Conservation (phyloP, 1,140 invertebrate species). For the Littorina saxatilis region DNA sequence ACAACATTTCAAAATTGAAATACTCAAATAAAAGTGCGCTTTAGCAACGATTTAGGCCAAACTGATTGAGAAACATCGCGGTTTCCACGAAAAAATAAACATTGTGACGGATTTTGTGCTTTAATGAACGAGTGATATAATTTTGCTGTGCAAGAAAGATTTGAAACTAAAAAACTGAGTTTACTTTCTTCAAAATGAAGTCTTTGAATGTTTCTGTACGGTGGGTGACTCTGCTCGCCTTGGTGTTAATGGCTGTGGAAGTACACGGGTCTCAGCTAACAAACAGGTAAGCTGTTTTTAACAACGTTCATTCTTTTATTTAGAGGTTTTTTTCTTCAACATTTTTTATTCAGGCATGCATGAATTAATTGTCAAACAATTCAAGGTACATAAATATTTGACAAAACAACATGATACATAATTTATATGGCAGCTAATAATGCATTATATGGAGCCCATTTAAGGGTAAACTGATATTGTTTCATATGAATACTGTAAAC, state of each 20-base stretch:
- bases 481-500: too few relatives aligned
- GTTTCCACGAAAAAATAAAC: too few relatives aligned
- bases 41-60: not conserved
- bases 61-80: not conserved
- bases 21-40: not conserved
- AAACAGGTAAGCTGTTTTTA: not conserved
- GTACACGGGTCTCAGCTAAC: conserved; percentile 11
- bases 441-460: not conserved
- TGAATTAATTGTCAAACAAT: too few relatives aligned
- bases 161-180: not conserved
- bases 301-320: not conserved
- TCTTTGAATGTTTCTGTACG: too few relatives aligned
- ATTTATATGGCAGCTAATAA: not conserved
- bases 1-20: too few relatives aligned
- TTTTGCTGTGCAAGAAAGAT: not conserved
- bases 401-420: too few relatives aligned
- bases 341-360: not conserved
- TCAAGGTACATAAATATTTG: too few relatives aligned
- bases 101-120: too few relatives aligned
- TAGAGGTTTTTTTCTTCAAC: not conserved
- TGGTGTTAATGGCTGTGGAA: not conserved
- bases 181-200: not conserved
- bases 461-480: too few relatives aligned
- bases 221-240: too few relatives aligned
- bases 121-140: too few relatives aligned